Evolutionary conservation across 2,888 invertebrate genomes (phyloP), one percentile per base, ranked within the genome.

Genomic region (Mythimna pallens): DNA sequence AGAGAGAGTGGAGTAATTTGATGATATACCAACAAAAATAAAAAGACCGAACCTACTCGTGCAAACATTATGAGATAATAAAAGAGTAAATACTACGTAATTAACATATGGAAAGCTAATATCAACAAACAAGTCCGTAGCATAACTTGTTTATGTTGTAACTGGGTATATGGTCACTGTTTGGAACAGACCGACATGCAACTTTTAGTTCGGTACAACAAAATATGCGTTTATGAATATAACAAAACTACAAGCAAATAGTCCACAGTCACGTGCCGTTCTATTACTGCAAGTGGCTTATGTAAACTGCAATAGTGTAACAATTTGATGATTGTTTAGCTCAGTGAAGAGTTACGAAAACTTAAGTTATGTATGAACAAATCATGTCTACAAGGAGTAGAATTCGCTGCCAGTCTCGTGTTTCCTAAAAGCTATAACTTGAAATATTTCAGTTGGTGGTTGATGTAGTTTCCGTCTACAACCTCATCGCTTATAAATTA

Each of bases 71-170:
- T 12, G 12, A 43, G 20, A 58, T 43, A 73, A 65, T 43, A 34
- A 52, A 73, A 65, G 12, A 54, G 43, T 47, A 61, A 36, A 55
- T 30, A 47, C 20, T 67, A 22, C 34, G 22, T 34, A 61, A 57
- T 66, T 62, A 76, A 70, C 65, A 71, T 65, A 71, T 58, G 65
- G 50, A 63, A 63, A 71, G 70, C 47, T 70, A 62, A 61, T 52
- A 22, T 12, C 52, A 54, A 36, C 47, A 52, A 55, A 61, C 50
- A 36, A 67, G 55, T 67, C 64, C 50, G 22, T 20, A 64, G n/a
- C 64, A 6, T 30, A 78, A 73, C 73, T 78, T 59, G 54, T 54
- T 54, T 66, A 55, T 65, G 14, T 25, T 36, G 61, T 55, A 57
- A 61, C 52, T 61, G 40, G 17, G 43, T 43, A 14, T 22, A 40